phyloP scores from a whole-genome alignment of 1,140 invertebrate genomes.

The Drosophila ambigua region DNA sequence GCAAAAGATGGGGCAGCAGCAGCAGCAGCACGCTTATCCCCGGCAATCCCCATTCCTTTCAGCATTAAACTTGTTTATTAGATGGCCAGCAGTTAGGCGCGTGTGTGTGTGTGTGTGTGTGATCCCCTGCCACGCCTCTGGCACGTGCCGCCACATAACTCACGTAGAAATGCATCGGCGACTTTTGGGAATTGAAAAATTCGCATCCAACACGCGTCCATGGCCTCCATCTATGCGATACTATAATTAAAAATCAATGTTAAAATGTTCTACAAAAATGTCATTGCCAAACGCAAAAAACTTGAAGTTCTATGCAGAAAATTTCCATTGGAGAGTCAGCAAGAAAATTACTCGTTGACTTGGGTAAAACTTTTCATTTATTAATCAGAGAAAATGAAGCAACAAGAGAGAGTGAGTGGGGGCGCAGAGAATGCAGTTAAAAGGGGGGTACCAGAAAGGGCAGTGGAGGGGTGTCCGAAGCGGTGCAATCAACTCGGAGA shows the following conservation, averaged over 20 bases:
- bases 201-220: not conserved
- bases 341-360: constrained; percentile 29
- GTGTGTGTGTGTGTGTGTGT: not conserved
- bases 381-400: constrained; percentile 68
- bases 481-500: constrained; percentile 73
- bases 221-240: not conserved
- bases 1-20: constrained; percentile 28
- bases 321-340: constrained; percentile 47
- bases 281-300: constrained; percentile 55
- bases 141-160: constrained; percentile 46
- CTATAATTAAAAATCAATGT: constrained; percentile 74
- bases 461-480: not conserved
- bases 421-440: constrained; percentile 13
- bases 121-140: constrained; percentile 7
- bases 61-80: constrained; percentile 73
- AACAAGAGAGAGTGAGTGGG: constrained; percentile 50
- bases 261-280: constrained; percentile 48
- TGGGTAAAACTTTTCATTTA: constrained; percentile 58
- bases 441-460: too few species aligned
- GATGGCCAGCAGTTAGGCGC: constrained; percentile 53
- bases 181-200: not conserved
- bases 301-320: constrained; percentile 32
- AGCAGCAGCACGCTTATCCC: constrained; percentile 26
- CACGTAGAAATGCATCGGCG: constrained; percentile 18
- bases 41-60: constrained; percentile 6